Evolutionary conservation across 2,888 invertebrate species (phyloP).

Genomic region (Rhorus exstirpatorius): DNA sequence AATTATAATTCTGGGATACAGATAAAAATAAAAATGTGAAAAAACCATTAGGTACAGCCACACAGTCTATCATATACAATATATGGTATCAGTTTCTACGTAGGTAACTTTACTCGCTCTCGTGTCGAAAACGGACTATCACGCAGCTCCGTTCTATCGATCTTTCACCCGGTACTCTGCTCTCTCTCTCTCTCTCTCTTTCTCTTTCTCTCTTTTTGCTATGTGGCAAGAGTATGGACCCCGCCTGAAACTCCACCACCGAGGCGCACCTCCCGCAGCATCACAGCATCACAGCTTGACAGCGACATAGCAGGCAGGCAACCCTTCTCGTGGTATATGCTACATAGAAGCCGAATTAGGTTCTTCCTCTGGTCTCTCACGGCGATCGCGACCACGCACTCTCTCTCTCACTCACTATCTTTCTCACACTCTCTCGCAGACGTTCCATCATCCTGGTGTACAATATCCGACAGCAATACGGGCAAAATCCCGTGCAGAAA

Average conservation of each 20-base stretch:
- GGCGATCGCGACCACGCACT: conserved; percentile 24
- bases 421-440: conserved; percentile 12
- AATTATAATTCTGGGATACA: too few relatives aligned
- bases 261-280: conserved; percentile 21
- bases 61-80: background rate
- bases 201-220: too few relatives aligned
- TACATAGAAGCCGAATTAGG: conserved; percentile 15
- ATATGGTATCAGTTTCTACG: conserved; percentile 36
- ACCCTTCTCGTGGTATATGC: conserved; percentile 15
- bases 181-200: too few relatives aligned
- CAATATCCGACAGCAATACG: conserved; percentile 53
- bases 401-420: conserved; percentile 24
- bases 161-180: conserved; percentile 61
- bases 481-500: too few relatives aligned
- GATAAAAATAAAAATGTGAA: too few relatives aligned
- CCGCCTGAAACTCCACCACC: conserved; percentile 55
- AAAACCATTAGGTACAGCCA: too few relatives aligned
- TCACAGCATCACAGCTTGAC: conserved; percentile 32
- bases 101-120: conserved; percentile 69
- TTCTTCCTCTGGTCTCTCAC: conserved; percentile 32
- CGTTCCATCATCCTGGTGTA: conserved; percentile 49
- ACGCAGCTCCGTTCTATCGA: conserved; percentile 82
- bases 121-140: conserved; percentile 73
- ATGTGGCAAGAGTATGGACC: conserved; percentile 47
- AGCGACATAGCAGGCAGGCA: conserved; percentile 7